Conservation (phyloP, 2,888 invertebrate species). For the Andrena haemorrhoa region DNA sequence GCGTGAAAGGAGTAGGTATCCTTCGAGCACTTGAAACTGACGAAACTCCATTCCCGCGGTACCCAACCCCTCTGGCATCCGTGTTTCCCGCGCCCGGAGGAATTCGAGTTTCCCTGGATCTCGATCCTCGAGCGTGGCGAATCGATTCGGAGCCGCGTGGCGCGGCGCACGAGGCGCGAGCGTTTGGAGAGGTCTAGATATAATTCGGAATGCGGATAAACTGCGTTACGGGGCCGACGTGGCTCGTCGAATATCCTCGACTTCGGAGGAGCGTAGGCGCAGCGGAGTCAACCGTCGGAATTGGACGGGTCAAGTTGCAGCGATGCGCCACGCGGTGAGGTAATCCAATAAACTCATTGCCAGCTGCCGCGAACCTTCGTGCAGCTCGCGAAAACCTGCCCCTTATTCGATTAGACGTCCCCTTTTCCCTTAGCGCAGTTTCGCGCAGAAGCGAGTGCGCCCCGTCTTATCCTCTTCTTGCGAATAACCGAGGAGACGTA, state of each 20-base stretch:
- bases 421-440: conserved; percentile 1
- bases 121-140: conserved; percentile 19
- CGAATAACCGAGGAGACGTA: too few species aligned
- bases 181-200: conserved; percentile 44
- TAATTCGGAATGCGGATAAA: conserved; percentile 71
- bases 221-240: conserved; percentile 32
- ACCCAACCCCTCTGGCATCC: too few species aligned
- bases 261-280: conserved; percentile 67
- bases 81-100: not conserved
- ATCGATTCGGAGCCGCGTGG: conserved; percentile 9
- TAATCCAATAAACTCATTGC: conserved; percentile 76
- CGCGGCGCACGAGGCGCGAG: not conserved
- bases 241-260: conserved; percentile 26
- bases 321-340: conserved; percentile 66
- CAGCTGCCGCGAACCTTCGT: conserved; percentile 57
- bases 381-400: conserved; percentile 42
- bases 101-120: conserved; percentile 3
- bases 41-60: too few species aligned
- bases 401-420: conserved; percentile 50
- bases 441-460: conserved; percentile 3
- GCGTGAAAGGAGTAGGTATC: too few species aligned
- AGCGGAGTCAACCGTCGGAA: conserved; percentile 78
- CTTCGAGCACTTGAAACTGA: too few species aligned
- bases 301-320: conserved; percentile 78
- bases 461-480: too few species aligned